These are phyloP conservation scores for Micronisus gabar DNA, from an alignment of 2,113 vertebrate species.

Conservation along the genomic window DNA sequence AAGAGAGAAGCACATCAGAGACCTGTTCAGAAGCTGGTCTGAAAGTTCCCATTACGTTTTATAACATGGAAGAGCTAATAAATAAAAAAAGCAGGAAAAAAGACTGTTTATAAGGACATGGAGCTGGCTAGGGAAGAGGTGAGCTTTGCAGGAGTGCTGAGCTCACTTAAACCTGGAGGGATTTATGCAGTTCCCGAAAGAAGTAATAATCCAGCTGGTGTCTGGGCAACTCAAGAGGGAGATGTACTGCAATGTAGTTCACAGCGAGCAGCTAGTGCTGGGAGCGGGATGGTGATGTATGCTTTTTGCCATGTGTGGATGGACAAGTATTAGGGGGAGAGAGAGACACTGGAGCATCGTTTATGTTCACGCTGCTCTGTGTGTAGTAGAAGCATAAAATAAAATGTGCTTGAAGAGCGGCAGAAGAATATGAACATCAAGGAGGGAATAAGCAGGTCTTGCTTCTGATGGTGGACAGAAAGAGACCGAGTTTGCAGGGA, in stretches of 20 bases:
- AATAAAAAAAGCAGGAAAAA: background rate
- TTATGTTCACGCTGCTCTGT: background rate
- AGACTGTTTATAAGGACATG: background rate
- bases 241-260: background rate
- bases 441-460: background rate
- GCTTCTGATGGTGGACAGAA: background rate
- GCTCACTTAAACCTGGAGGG: background rate
- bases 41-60: conserved; percentile 46
- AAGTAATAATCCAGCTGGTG: background rate
- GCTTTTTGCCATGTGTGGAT: background rate
- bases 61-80: conserved; percentile 55
- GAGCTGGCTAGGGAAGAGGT: background rate
- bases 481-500: background rate
- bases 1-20: conserved; percentile 44
- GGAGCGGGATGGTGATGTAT: background rate
- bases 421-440: background rate
- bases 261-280: background rate
- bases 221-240: background rate
- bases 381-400: background rate
- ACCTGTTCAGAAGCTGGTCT: conserved; percentile 30
- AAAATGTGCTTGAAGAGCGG: background rate
- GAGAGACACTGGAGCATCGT: background rate
- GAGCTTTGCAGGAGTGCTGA: background rate
- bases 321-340: background rate
- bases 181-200: background rate